Conservation (phyloP, 2,888 invertebrate genomes). For the Elegia similella region DNA sequence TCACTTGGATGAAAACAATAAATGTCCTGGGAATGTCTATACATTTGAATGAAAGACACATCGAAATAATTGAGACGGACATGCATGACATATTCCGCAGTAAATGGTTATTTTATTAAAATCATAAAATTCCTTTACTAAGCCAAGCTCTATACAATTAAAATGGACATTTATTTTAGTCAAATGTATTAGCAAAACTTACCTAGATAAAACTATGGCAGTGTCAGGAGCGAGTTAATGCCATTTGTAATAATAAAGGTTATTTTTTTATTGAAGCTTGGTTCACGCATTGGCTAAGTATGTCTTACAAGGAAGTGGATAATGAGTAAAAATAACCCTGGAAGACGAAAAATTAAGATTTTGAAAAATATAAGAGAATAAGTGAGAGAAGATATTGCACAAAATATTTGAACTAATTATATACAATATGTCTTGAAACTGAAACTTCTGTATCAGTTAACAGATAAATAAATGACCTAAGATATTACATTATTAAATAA, state of each 20-base stretch:
- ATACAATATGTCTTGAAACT: slow-evolving; percentile 17
- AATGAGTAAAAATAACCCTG: slow-evolving; percentile 28
- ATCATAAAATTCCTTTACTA: not conserved
- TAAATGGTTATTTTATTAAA: not conserved
- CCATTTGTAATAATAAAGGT: not conserved
- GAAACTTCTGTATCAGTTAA: slow-evolving; percentile 17
- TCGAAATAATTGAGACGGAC: slow-evolving; percentile 11
- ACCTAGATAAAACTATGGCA: slow-evolving; percentile 62
- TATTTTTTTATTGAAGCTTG: not conserved
- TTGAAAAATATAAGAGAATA: slow-evolving; percentile 23
- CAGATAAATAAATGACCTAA: slow-evolving; percentile 2
- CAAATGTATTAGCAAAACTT: slow-evolving; percentile 34
- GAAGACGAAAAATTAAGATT: slow-evolving; percentile 43
- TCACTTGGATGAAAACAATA: slow-evolving; percentile 12
- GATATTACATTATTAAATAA: no score
- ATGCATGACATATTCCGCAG: not conserved
- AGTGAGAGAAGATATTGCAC: slow-evolving; percentile 31
- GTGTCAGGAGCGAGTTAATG: slow-evolving; percentile 43
- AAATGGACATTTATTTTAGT: slow-evolving; percentile 8
- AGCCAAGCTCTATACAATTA: slow-evolving; percentile 23
- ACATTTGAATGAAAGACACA: not conserved
- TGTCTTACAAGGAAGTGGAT: not conserved
- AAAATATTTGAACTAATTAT: slow-evolving; percentile 22
- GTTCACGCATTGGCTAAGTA: no score
- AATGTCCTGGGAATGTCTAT: slow-evolving; percentile 25